Conservation (phyloP, 2,797 vertebrate species). For the Propithecus perrieri region DNA sequence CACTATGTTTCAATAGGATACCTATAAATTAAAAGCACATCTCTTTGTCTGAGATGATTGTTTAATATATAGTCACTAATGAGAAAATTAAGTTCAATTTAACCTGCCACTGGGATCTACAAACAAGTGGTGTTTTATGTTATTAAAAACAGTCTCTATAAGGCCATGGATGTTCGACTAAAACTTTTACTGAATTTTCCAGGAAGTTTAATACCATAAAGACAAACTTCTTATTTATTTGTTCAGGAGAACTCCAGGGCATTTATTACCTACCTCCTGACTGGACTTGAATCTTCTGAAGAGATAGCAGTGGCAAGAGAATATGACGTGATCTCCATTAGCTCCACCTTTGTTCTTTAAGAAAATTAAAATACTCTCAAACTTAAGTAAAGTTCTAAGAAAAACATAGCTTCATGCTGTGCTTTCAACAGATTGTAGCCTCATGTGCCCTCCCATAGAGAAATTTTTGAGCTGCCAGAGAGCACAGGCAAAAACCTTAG, state of each 20-base stretch:
- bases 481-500: not conserved
- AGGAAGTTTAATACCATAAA: not conserved
- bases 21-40: not conserved
- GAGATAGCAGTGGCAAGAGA: not conserved
- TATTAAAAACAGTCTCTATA: not conserved
- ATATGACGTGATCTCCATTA: not conserved
- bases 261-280: not conserved
- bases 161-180: not conserved
- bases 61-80: conserved; percentile 51
- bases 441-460: not conserved
- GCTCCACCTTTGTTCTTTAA: not conserved
- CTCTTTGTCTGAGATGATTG: not conserved
- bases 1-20: not conserved
- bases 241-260: not conserved
- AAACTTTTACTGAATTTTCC: not conserved
- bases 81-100: conserved; percentile 27
- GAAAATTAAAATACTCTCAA: not conserved
- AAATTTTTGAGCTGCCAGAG: not conserved
- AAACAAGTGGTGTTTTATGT: not conserved
- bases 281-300: not conserved
- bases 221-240: not conserved
- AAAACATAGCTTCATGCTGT: not conserved
- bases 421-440: not conserved
- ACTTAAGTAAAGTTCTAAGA: not conserved
- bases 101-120: not conserved